These are phyloP conservation scores for Pterostichus madidus DNA, from an alignment of 2,888 invertebrate species.

Conservation along the genomic window DNA sequence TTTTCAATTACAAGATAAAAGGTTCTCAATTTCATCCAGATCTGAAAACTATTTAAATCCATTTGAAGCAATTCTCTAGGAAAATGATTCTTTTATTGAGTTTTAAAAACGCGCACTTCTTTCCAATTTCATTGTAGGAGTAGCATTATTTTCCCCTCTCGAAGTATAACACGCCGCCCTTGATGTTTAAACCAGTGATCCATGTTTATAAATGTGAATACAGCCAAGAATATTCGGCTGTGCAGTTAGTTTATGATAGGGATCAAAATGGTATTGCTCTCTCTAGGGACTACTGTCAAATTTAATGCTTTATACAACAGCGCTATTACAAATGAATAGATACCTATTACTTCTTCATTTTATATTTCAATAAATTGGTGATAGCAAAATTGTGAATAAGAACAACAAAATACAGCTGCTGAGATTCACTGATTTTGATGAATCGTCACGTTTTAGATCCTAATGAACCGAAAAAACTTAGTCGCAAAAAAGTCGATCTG, in stretches of 20 bases:
- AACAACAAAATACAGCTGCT: no score
- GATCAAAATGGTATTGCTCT: background rate
- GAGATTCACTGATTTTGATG: no score
- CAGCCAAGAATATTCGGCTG: background rate
- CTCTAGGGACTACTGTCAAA: background rate
- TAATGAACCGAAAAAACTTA: no score
- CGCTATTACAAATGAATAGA: no score
- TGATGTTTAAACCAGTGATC: constrained; percentile 23
- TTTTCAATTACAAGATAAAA: constrained; percentile 14
- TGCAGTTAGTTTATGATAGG: constrained; percentile 12
- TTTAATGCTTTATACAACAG: background rate
- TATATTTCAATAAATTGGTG: no score
- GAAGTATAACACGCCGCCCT: background rate
- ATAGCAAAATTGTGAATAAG: no score
- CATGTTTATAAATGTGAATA: constrained; percentile 54
- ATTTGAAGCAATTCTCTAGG: constrained; percentile 49
- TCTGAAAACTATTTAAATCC: constrained; percentile 47
- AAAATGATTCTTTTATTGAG: constrained; percentile 50
- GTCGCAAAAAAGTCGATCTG: no score
- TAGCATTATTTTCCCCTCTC: background rate
- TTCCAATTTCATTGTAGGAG: constrained; percentile 11
- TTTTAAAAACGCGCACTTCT: constrained; percentile 38
- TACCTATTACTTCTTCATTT: no score
- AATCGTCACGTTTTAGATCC: no score
- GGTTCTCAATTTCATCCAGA: constrained; percentile 36